Percentiles rank a stretch among this genome's conserved stretches.
phyloP scores from a whole-genome alignment of 2,888 invertebrate genomes.

The Leptinotarsa haldemani region DNA sequence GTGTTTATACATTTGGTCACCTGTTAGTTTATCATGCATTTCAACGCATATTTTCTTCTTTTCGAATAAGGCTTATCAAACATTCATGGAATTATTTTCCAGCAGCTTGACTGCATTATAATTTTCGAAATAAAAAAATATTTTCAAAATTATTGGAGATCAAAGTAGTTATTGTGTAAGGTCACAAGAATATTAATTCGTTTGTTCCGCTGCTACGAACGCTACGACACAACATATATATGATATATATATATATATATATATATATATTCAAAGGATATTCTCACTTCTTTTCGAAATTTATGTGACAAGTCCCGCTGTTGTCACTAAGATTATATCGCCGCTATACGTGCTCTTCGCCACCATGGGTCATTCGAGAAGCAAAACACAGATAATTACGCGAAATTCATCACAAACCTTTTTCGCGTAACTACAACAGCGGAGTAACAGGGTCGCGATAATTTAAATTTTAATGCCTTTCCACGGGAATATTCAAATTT shows the following conservation, averaged over 20 bases:
- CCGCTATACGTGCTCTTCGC: constrained; percentile 22
- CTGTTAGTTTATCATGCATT: no score
- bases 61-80: no score
- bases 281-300: neutral
- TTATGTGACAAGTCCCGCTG: constrained; percentile 4
- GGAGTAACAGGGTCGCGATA: constrained; percentile 40
- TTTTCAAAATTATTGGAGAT: no score
- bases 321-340: constrained; percentile 33
- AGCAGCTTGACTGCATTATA: no score
- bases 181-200: no score
- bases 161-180: no score
- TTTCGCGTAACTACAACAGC: constrained; percentile 30
- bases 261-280: neutral
- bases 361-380: constrained; percentile 2
- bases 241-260: no score
- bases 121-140: no score
- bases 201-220: neutral
- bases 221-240: neutral
- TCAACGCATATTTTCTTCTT: no score
- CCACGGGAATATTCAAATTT: constrained; percentile 49
- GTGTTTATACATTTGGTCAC: no score
- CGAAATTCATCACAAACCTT: constrained; percentile 32
- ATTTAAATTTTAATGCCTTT: constrained; percentile 47
- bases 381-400: constrained; percentile 38
- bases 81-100: no score